Conservation (phyloP, 2,113 vertebrate species). For the Lepus europaeus region DNA sequence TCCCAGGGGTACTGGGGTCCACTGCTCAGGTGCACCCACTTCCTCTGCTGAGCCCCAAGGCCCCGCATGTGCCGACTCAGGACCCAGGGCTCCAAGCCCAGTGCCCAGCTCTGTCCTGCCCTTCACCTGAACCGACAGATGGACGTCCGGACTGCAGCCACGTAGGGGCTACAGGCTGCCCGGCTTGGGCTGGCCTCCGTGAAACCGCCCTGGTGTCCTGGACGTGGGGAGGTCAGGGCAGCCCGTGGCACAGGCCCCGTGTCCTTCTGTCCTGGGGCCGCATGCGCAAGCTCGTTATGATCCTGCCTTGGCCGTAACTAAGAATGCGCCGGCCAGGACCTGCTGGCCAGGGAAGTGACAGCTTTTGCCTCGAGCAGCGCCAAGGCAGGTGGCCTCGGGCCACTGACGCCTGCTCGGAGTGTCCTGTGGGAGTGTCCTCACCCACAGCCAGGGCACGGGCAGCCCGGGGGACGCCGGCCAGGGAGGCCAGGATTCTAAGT, state of each 20-base stretch:
- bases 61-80: neutral
- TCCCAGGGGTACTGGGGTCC: rapidly evolving
- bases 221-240: neutral
- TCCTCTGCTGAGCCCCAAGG: neutral
- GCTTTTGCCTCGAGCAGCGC: neutral
- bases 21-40: rapidly evolving
- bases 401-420: rapidly evolving
- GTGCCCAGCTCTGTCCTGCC: rapidly evolving
- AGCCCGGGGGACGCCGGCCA: neutral
- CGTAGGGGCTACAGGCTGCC: too few relatives aligned
- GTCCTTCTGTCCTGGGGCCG: neutral
- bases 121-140: too few relatives aligned
- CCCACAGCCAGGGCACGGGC: neutral
- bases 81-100: too few relatives aligned
- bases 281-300: neutral
- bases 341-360: neutral
- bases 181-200: rapidly evolving
- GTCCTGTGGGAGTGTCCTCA: neutral
- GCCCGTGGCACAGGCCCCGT: rapidly evolving
- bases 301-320: neutral
- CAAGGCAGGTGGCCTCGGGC: neutral
- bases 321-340: neutral
- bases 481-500: neutral
- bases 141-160: rapidly evolving
- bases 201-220: neutral